Evolutionary conservation across 2,888 invertebrate species (phyloP), one percentile per base, ranked within the genome.

Genomic region (Mylabris sibirica): DNA sequence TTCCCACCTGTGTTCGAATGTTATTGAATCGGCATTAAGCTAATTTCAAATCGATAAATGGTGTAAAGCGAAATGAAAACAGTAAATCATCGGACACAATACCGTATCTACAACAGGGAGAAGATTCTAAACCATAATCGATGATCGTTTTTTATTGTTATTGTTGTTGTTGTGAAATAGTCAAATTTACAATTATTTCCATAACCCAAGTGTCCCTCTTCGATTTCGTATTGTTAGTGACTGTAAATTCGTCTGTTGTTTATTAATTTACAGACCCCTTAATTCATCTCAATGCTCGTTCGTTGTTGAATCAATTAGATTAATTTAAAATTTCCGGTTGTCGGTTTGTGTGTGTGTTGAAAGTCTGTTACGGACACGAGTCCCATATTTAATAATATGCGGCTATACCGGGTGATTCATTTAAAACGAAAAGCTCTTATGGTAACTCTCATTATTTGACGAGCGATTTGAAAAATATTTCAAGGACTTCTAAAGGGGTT

Each of bases 1-100:
- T 77, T 77, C 73, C 76, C 74, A 76, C 75, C 76, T 76, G 78
- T 72, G 72, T 64, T 67, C 72, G 63, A 65, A 5, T 30, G 72
- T 69, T 74, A 75, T 75, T 72, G 73, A 67, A 75, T 70, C 64
- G 67, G 71, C 71, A 69, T 67, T 72, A 72, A 66, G 70, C 70
- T 73, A 73, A 73, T 74, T 73, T 69, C 65, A 68, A 75, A 74
- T 75, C 75, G 70, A 75, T 75, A 72, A 63, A 63, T 64, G 59
- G 65, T 63, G 70, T 72, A 68, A 30, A 65, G 66, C 68, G 53
- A 60, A 63, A 71, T 69, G 69, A 72, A 67, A 70, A 67, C 64
- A 30, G 49, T 66, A 67, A 70, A 67, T 70, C 67, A 70, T 30
- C 64, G 63, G 64, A 64, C 34, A 65, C 64, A 35, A 59, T 60